Evolutionary conservation across 2,113 vertebrate species (phyloP), one percentile per base, ranked within the genome.

Genomic region (Zapornia atra): DNA sequence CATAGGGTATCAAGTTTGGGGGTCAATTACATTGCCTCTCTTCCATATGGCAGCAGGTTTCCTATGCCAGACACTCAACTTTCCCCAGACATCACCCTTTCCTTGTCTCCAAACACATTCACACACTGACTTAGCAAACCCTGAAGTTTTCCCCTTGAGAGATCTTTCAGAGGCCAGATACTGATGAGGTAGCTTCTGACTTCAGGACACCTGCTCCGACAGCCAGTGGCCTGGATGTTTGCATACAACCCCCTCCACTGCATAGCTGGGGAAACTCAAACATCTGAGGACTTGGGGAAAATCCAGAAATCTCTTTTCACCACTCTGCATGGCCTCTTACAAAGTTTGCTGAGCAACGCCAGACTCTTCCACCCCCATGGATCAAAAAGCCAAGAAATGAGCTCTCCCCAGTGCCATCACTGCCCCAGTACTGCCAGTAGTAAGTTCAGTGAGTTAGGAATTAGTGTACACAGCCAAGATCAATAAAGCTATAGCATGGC

Each of bases 401-500:
- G 34, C 31, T 85, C 34, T 69, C 48, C 24, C 53, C n/a, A n/a
- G 50, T 18, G 36, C 53, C 38, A 71, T n/a, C 15, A 4, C n/a
- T 69, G 36, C 50, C 57, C 44, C 53, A 25, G 61, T 68, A 84
- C 28, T 80, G 68, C 60, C 63, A 90, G 57, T 8, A 83, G 13
- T 13, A 77, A 64, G 46, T 81, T 86, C 86, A 86, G 75, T 42
- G 54, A 82, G 86, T 59, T 53, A 50, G 75, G 66, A 93, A 95
- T 90, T 82, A 82, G 46, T 57, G 42, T 25, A 50, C 5, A 82
- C 40, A 61, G 63, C 70, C 83, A 94, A 88, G 91, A 95, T 94
- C 86, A 91, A 92, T 94, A 92, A 94, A 94, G 77, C 77, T 50
- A 26, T 17, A 82, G 69, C 4, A 33, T 53, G n/a, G 80, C 63